A percentile compares a stretch with the other conserved stretches of the same genome.
These are phyloP conservation scores for Brachionus sp. DNA, from an alignment of 1,140 invertebrate species.

Conservation along the genomic window DNA sequence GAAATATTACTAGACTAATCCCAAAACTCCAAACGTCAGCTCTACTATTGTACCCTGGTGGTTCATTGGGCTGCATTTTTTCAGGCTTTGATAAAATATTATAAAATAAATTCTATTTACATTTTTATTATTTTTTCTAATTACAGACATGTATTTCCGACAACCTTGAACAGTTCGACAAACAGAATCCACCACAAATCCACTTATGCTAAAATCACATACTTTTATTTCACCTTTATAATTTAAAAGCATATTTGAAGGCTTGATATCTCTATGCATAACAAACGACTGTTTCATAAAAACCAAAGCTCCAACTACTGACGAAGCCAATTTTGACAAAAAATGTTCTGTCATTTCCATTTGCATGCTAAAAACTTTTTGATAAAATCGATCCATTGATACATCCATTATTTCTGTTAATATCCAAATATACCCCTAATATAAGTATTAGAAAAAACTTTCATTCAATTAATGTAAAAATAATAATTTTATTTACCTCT, in stretches of 20 bases:
- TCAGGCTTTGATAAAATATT: background rate
- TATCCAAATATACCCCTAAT: background rate
- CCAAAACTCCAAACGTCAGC: conserved; percentile 1
- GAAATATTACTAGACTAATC: background rate
- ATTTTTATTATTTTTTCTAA: background rate
- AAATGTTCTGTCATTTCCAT: background rate
- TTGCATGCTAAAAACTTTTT: background rate
- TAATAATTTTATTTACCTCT: background rate
- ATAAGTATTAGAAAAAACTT: background rate
- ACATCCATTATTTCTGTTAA: background rate
- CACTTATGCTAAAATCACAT: conserved; percentile 61
- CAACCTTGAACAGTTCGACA: background rate
- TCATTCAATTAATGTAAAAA: background rate
- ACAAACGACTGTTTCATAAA: conserved; percentile 50
- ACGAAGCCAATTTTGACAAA: background rate
- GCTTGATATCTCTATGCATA: conserved; percentile 62
- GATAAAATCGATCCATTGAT: background rate
- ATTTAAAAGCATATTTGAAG: conserved; percentile 61
- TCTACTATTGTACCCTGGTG: background rate
- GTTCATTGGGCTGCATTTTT: background rate
- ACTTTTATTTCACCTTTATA: conserved; percentile 59
- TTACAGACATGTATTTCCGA: background rate
- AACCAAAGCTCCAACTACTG: background rate
- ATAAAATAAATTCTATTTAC: background rate
- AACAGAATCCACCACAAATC: background rate